Conservation (phyloP, 2,113 vertebrate species). For the Formicarius rufipectus region DNA sequence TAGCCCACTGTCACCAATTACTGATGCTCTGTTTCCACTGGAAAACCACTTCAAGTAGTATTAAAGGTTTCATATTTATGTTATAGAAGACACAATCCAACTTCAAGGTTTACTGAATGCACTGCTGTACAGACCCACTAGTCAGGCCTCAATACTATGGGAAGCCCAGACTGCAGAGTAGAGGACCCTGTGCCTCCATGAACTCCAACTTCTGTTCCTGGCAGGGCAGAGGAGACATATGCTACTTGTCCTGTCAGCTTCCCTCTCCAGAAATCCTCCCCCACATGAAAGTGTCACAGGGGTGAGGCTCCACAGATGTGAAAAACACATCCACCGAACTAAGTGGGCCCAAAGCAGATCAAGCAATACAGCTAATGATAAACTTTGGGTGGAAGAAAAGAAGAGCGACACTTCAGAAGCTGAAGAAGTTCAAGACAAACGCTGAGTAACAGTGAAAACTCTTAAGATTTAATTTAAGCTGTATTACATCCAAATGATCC, state of each 20-base stretch:
- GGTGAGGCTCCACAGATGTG: neutral
- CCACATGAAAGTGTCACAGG: neutral
- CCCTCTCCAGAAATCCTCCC: neutral
- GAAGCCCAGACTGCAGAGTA: neutral
- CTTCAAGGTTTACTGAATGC: neutral
- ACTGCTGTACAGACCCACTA: neutral
- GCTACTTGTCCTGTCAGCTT: neutral
- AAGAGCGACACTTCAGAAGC: neutral
- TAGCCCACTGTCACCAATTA: fast-evolving
- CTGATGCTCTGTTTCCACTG: neutral
- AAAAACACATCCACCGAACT: neutral
- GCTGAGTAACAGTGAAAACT: neutral
- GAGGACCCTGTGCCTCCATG: neutral
- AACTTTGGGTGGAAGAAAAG: neutral
- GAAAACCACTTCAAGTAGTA: neutral
- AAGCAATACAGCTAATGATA: neutral
- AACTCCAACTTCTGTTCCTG: neutral
- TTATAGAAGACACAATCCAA: neutral
- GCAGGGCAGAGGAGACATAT: neutral
- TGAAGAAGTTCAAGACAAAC: neutral
- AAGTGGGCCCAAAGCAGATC: neutral
- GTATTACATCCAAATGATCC: neutral
- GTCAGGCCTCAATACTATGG: too few relatives aligned
- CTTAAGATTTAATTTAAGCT: neutral
- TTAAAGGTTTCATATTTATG: neutral